These are phyloP conservation scores for Stichodactyla mertensii DNA, from an alignment of 64 coral and sea anemone species.

Conservation along the genomic window DNA sequence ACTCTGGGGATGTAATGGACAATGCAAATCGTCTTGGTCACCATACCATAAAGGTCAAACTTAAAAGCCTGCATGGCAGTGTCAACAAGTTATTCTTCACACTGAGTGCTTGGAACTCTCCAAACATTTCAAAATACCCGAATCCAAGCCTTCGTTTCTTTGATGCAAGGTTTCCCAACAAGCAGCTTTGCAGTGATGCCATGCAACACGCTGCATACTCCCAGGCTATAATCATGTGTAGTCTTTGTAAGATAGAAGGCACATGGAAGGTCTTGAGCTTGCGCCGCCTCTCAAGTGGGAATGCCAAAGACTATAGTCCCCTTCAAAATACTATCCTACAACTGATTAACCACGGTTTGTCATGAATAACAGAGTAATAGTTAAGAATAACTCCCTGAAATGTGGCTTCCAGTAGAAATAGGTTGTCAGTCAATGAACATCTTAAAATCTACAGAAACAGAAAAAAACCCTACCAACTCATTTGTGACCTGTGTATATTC, in stretches of 20 bases:
- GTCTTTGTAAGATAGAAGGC: constrained; percentile 46
- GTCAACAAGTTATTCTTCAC: constrained; percentile 92
- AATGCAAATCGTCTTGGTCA: constrained; percentile 30
- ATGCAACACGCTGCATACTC: constrained; percentile 88
- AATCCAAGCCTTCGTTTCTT: constrained; percentile 83
- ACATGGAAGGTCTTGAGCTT: constrained; percentile 74
- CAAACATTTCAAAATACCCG: constrained; percentile 90
- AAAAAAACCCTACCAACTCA: no score
- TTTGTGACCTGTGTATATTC: no score
- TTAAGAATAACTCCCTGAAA: no score
- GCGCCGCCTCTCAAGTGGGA: constrained; percentile 34
- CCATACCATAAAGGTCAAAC: constrained; percentile 68
- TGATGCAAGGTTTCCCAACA: constrained; percentile 72
- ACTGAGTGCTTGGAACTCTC: constrained; percentile 78
- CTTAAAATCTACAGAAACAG: no score
- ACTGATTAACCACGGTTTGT: constrained; percentile 30
- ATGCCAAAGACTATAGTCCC: constrained; percentile 60
- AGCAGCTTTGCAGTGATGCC: constrained; percentile 80
- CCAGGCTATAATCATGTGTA: constrained; percentile 83
- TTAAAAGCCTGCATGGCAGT: constrained; percentile 54
- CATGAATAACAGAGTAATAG: background rate
- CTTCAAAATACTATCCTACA: constrained; percentile 31
- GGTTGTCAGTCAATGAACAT: no score
- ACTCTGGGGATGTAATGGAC: constrained; percentile 96
- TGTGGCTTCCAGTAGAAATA: no score